Base-by-base conservation (phyloP, 64 coral and sea anemone species). In the Montipora cactus region DNA sequence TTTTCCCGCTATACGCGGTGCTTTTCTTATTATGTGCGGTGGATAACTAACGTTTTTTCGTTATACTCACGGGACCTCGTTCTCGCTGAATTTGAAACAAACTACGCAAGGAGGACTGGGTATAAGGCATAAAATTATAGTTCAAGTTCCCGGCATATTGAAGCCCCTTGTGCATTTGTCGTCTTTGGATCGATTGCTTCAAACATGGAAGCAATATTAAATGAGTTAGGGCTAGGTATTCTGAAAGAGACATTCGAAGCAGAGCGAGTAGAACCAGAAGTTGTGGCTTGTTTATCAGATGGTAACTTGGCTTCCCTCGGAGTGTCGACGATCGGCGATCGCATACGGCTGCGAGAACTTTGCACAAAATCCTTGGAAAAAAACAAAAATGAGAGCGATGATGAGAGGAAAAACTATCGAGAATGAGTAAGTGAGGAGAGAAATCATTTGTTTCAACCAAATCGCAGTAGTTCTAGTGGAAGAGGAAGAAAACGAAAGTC, bases 261-360 rank as follows among this genome's bases (percentile, higher is more conserved):
- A 7, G 84, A 94, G 78, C 67, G 79, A 82, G 77, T 94, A 11
- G 68, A 81, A 57, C 55, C 62, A 37, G 84, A 88, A 55, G 46
- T 70, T 71, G 77, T 81, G 46, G 44, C 47, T 9, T 87, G 57
- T 2, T n/a, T 80, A 5, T 83, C 92, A 74, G 87, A 94, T 64
- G 75, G 76, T 16, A 80, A 94, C 61, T 67, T 94, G 25, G 86
- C 76, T 89, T 61, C 83, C 15, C 64, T 94, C 18, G 66, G 85
- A 5, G 92, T 81, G 4, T 80, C 52, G 12, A 94, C 85, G 5
- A 89, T 94, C 48, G 92, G 92, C 18, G 77, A 89, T 51, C 85
- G 64, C 10, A 89, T 82, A 49, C 62, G 67, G 7, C 62, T 94
- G 13, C 59, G 81, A 14, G 75, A 87, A 21, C 81, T 76, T 61